phyloP scores from a whole-genome alignment of 2,888 invertebrate genomes.

The Nematopogon swammerdamellus region DNA sequence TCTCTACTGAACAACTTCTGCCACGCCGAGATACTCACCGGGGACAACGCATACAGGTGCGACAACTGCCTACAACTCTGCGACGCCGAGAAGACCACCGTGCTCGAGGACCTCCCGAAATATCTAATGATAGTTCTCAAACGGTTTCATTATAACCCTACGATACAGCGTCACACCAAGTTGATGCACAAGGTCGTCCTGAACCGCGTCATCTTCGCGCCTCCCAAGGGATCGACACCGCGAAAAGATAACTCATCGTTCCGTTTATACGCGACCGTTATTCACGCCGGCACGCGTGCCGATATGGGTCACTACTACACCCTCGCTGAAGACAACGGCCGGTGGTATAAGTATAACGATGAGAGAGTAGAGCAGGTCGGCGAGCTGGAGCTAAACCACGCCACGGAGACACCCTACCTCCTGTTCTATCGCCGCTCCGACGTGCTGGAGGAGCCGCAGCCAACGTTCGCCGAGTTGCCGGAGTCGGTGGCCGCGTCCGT shows the following conservation, averaged over 20 bases:
- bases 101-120: conserved; percentile 69
- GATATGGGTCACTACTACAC: conserved; percentile 90
- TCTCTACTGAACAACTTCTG: conserved; percentile 75
- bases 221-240: too few relatives aligned
- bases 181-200: too few relatives aligned
- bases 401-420: conserved; percentile 77
- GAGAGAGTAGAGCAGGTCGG: conserved; percentile 63
- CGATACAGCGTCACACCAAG: too few relatives aligned
- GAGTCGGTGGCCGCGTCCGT: conserved; percentile 26
- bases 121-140: conserved; percentile 78
- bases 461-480: conserved; percentile 29
- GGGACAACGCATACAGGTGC: conserved; percentile 82
- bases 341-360: conserved; percentile 83
- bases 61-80: conserved; percentile 69
- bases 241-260: too few relatives aligned
- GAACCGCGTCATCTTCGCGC: too few relatives aligned
- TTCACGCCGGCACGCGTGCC: conserved; percentile 75
- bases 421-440: conserved; percentile 65
- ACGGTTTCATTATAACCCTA: conserved; percentile 84
- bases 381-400: conserved; percentile 57
- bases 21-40: conserved; percentile 71
- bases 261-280: too few relatives aligned
- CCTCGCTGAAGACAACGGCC: conserved; percentile 64
- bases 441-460: conserved; percentile 30
- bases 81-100: conserved; percentile 63